Evolutionary conservation across 2,888 invertebrate genomes (phyloP).

Genomic region (Spisula solida): DNA sequence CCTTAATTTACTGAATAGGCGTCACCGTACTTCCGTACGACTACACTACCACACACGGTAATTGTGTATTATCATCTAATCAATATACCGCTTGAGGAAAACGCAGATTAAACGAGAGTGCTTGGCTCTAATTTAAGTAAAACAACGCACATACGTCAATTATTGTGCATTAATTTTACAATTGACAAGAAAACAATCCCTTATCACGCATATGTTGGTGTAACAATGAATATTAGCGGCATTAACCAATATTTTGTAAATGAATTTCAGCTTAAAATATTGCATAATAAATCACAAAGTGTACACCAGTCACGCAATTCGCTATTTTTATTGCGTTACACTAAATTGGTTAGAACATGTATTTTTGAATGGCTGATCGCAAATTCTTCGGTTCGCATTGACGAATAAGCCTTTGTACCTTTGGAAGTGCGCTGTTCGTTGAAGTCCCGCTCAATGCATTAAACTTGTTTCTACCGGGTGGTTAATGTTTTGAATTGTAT

Average conservation of each 20-base stretch:
- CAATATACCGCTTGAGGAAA: not conserved
- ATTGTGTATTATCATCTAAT: not conserved
- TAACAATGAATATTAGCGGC: not conserved
- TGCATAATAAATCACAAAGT: not conserved
- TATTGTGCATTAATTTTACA: not conserved
- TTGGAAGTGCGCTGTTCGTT: no score
- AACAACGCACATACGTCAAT: not conserved
- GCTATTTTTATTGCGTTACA: no score
- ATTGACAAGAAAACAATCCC: not conserved
- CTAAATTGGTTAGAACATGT: no score
- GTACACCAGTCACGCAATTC: no score
- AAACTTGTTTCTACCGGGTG: no score
- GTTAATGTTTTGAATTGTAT: no score
- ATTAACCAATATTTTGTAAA: constrained; percentile 9
- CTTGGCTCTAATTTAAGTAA: constrained; percentile 10
- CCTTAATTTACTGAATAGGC: no score
- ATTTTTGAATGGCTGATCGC: no score
- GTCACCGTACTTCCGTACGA: not conserved
- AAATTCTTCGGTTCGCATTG: no score
- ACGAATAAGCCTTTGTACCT: no score
- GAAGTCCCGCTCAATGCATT: no score
- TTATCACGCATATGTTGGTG: not conserved
- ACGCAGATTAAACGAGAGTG: not conserved
- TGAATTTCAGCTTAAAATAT: not conserved
- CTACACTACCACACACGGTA: not conserved